phyloP scores from a whole-genome alignment of 2,888 invertebrate genomes.

The Plutella xylostella region DNA sequence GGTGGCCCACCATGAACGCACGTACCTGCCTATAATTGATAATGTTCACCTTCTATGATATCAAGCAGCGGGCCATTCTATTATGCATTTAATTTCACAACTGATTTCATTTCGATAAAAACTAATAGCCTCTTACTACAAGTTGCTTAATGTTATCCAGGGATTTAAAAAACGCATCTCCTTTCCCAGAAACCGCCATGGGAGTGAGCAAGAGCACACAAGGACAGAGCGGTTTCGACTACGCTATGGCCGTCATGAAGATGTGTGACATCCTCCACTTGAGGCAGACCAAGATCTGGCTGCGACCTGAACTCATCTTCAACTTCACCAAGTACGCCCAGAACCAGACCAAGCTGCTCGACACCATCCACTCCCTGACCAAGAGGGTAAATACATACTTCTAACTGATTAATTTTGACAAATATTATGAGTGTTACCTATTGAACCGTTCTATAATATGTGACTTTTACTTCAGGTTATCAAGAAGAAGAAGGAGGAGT shows the following conservation, averaged over 20 bases:
- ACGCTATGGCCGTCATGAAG: slow-evolving; percentile 90
- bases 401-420: not conserved
- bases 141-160: not conserved
- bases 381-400: slow-evolving; percentile 70
- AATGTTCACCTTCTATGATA: too few relatives aligned
- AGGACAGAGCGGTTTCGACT: slow-evolving; percentile 84
- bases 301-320: slow-evolving; percentile 82
- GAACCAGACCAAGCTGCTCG: slow-evolving; percentile 78
- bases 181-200: slow-evolving; percentile 82
- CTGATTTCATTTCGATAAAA: too few relatives aligned
- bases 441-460: not conserved
- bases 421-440: not conserved
- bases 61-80: too few relatives aligned
- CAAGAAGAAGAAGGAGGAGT: slow-evolving; percentile 81
- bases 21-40: too few relatives aligned
- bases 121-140: not conserved
- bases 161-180: not conserved
- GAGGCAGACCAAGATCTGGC: slow-evolving; percentile 83
- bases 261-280: slow-evolving; percentile 89
- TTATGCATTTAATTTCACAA: too few relatives aligned
- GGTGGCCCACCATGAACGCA: too few relatives aligned
- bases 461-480: slow-evolving; percentile 58
- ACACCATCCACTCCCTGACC: slow-evolving; percentile 83
- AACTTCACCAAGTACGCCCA: slow-evolving; percentile 81
- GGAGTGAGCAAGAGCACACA: slow-evolving; percentile 87